These are phyloP conservation scores for Aphelocoma californica DNA, from an alignment of 2,797 vertebrate genomes.

Conservation along the genomic window DNA sequence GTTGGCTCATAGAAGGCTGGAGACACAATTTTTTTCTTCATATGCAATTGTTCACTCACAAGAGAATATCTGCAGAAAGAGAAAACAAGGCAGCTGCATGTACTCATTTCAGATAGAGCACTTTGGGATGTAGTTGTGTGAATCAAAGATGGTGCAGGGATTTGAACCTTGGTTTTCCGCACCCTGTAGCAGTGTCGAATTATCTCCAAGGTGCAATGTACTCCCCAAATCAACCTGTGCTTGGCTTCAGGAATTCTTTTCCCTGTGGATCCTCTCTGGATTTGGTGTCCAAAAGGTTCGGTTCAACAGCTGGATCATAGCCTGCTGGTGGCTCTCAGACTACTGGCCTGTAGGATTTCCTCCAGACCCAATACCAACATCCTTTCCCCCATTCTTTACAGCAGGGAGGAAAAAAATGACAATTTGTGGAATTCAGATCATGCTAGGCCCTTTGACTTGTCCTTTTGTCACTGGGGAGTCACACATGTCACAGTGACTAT, in stretches of 20 bases:
- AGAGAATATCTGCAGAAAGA: background rate
- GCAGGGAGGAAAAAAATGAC: background rate
- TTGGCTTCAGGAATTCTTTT: rapidly evolving
- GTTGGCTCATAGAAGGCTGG: background rate
- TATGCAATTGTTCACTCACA: background rate
- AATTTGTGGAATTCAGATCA: background rate
- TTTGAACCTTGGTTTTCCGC: background rate
- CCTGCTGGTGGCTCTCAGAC: background rate
- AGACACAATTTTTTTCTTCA: too few species aligned
- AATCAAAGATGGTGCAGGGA: background rate
- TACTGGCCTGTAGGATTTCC: background rate
- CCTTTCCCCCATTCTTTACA: background rate
- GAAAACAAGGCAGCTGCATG: background rate
- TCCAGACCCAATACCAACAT: background rate
- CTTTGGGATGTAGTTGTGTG: background rate
- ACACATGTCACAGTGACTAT: background rate
- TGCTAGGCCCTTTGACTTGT: background rate
- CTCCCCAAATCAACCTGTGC: background rate
- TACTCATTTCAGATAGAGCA: background rate
- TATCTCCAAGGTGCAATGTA: background rate
- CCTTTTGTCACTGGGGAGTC: background rate
- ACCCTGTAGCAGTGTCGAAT: background rate
- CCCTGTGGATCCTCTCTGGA: background rate
- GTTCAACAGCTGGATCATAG: background rate
- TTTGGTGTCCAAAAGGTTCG: background rate